Evolutionary conservation across 1,140 invertebrate species (phyloP).

Genomic region (Drosophila seguyi): DNA sequence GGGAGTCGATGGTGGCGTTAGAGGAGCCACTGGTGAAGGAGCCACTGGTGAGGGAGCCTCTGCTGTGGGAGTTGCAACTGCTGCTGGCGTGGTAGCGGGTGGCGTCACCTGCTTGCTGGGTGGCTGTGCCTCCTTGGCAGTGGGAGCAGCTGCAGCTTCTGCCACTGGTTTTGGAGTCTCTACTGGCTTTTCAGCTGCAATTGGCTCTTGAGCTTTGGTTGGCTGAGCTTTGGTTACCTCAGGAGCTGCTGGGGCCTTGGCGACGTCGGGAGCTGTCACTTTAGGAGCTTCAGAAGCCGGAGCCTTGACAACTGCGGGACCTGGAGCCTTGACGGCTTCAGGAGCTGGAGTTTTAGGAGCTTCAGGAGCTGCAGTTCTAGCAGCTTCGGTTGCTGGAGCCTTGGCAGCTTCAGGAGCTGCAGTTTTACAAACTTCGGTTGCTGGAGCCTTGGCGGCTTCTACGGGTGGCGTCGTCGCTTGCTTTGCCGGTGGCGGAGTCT

Average conservation of each 20-base stretch:
- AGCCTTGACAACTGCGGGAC: background rate
- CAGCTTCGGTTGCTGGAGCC: background rate
- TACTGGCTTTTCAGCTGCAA: background rate
- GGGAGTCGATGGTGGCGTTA: conserved; percentile 31
- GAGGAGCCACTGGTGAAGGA: conserved; percentile 10
- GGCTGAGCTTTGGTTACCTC: conserved; percentile 1
- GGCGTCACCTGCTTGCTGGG: conserved; percentile 16
- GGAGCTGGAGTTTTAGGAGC: background rate
- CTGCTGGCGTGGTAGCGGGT: background rate
- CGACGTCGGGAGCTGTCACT: background rate
- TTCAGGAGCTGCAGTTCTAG: too few relatives aligned
- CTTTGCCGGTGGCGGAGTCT: conserved; percentile 21
- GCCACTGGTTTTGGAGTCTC: background rate
- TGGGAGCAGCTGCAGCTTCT: background rate
- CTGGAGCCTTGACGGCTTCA: background rate
- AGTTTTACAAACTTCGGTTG: background rate
- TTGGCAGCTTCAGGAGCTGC: background rate
- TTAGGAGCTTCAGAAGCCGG: background rate
- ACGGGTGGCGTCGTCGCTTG: conserved; percentile 21
- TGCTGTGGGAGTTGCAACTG: background rate
- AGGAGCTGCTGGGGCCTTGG: background rate
- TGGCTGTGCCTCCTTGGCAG: conserved; percentile 5
- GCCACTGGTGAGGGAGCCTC: conserved; percentile 18
- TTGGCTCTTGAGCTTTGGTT: background rate
- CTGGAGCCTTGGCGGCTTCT: conserved; percentile 5